Conservation (phyloP, 1,140 invertebrate genomes). For the Bombus confusus region DNA sequence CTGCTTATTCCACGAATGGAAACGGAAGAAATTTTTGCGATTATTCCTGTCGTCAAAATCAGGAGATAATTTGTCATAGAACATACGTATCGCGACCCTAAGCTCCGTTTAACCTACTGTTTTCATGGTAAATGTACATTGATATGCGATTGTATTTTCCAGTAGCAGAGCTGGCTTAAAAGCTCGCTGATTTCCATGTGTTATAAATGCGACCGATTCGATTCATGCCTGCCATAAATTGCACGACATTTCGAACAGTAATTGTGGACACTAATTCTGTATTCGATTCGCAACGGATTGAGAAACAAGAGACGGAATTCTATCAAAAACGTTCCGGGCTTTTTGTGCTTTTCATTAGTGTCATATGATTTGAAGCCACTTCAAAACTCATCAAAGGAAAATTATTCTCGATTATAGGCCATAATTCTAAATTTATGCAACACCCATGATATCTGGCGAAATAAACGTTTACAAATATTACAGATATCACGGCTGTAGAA, state of each 20-base stretch:
- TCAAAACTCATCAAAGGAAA: neutral
- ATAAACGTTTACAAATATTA: too few species aligned
- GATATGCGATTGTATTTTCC: conserved; percentile 43
- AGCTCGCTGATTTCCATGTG: conserved; percentile 47
- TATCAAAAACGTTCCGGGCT: neutral
- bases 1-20: neutral
- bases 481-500: too few species aligned
- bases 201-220: conserved; percentile 49
- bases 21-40: conserved; percentile 32
- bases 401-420: neutral
- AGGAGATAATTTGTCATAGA: conserved; percentile 43
- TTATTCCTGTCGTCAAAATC: conserved; percentile 34
- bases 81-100: neutral
- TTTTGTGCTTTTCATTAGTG: neutral
- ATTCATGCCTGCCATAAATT: conserved; percentile 43
- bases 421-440: too few species aligned
- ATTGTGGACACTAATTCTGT: conserved; percentile 50
- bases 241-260: conserved; percentile 40
- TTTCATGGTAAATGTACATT: conserved; percentile 43
- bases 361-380: neutral
- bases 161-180: conserved; percentile 14
- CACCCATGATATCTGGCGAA: too few species aligned
- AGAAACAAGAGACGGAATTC: conserved; percentile 18
- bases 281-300: conserved; percentile 27
- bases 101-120: conserved; percentile 41